Evolutionary conservation across 2,113 vertebrate genomes (phyloP), one percentile per base, ranked within the genome.

Genomic region (Mobula hypostoma): DNA sequence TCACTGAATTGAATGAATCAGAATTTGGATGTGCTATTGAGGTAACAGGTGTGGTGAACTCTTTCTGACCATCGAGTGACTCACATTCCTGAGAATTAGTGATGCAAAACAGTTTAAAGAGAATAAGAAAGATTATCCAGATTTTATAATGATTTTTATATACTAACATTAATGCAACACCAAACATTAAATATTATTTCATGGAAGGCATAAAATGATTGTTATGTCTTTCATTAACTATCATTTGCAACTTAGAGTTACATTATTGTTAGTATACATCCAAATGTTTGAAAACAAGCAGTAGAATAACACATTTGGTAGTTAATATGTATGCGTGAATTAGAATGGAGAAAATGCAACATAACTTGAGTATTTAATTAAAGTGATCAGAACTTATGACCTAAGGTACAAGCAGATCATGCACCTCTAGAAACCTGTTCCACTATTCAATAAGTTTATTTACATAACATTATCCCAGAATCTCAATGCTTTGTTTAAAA

Each of bases 1-100:
- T 93, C 91, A 29, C 36, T 29, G 70, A 74, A 93, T 93, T 74
- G 36, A 93, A 76, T 93, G 17, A 93, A 70, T 70, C 90, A 48
- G 19, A 27, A 70, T 74, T 93, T 93, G 32, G 68, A 29, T 74
- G 40, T 72, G 32, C 66, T 76, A 56, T 9, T 76, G 32, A 74
- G 40, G 36, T 32, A 93, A 68, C 91, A 93, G 70, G 91, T 72
- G 68, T 93, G 36, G 68, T 93, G 91, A 27, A 48, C 70, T 93
- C 91, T 93, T 76, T 93, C 91, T 93, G 91, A 48, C 36, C 11
- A 74, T 15, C 27, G 36, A 21, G 15, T 93, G 36, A 48, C 70
- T 74, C 21, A 72, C 91, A 72, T 93, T 93, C 91, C 91, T 56
- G 32, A 56, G 36, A 40, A 29, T 93, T 21, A 76, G 9, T 76